phyloP scores from a whole-genome alignment of 2,888 invertebrate genomes.

The Smittia aterrima region DNA sequence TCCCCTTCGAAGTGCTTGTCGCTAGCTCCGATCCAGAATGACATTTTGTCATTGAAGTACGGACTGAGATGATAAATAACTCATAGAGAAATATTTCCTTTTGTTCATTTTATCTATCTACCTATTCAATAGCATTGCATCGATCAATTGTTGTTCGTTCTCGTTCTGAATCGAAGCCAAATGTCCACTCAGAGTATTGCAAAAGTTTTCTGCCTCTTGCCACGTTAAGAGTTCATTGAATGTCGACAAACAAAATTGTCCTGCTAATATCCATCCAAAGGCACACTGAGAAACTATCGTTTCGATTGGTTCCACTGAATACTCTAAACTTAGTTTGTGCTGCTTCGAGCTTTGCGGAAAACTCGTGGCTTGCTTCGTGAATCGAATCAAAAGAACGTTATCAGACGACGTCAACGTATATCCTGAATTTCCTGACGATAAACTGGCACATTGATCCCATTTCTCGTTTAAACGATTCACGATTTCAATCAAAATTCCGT shows the following conservation, averaged over 20 bases:
- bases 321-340: constrained; percentile 52
- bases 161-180: constrained; percentile 65
- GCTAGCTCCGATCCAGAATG: constrained; percentile 80
- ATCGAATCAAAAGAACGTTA: constrained; percentile 54
- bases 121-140: constrained; percentile 65
- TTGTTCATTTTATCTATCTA: constrained; percentile 49
- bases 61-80: constrained; percentile 56
- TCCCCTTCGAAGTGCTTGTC: constrained; percentile 74
- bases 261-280: constrained; percentile 68
- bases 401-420: constrained; percentile 60
- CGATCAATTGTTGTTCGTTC: constrained; percentile 62
- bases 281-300: constrained; percentile 66
- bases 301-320: constrained; percentile 62
- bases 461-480: constrained; percentile 58
- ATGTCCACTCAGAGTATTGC: constrained; percentile 64
- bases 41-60: constrained; percentile 65
- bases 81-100: background rate
- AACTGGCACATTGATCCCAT: constrained; percentile 63
- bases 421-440: constrained; percentile 60
- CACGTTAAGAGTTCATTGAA: constrained; percentile 62
- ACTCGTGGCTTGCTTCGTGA: constrained; percentile 17
- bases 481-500: constrained; percentile 60
- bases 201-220: constrained; percentile 67
- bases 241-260: constrained; percentile 65
- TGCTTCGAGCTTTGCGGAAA: too few relatives aligned